Evolutionary conservation across 2,888 invertebrate genomes (phyloP).

Genomic region (Abrostola triplasia): DNA sequence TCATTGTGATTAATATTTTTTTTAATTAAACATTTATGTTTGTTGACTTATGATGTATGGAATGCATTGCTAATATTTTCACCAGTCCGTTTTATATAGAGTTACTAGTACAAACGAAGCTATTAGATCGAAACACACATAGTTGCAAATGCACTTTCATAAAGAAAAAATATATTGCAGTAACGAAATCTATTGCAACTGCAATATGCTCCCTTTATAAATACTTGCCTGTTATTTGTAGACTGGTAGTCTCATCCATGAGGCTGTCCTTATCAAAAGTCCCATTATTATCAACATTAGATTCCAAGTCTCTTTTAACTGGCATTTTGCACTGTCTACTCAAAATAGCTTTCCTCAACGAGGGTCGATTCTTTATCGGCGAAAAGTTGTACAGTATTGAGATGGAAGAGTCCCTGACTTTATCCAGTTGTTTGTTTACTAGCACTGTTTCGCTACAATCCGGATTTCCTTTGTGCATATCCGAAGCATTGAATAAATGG

Average conservation of each 20-base stretch:
- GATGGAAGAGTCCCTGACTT: constrained; percentile 63
- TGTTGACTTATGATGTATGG: no score
- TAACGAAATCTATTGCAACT: no score
- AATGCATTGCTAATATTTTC: no score
- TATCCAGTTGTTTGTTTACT: constrained; percentile 55
- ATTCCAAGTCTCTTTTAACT: constrained; percentile 46
- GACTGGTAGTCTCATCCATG: constrained; percentile 73
- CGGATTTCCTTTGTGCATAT: constrained; percentile 43
- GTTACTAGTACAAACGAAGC: no score
- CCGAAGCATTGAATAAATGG: constrained; percentile 67
- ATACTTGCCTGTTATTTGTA: constrained; percentile 80
- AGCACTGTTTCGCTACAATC: constrained; percentile 40
- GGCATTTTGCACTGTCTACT: constrained; percentile 63
- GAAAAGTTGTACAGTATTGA: constrained; percentile 74
- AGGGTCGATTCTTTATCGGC: constrained; percentile 71
- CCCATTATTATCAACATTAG: constrained; percentile 29
- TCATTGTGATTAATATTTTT: no score
- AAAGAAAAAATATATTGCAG: no score
- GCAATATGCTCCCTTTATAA: background rate
- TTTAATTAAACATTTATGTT: no score
- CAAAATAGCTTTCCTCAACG: constrained; percentile 76
- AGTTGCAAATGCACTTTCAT: no score
- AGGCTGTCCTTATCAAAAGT: constrained; percentile 59
- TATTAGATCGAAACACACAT: no score
- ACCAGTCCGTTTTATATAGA: no score